Conservation (phyloP, 2,113 vertebrate species). For the Procapra przewalskii region DNA sequence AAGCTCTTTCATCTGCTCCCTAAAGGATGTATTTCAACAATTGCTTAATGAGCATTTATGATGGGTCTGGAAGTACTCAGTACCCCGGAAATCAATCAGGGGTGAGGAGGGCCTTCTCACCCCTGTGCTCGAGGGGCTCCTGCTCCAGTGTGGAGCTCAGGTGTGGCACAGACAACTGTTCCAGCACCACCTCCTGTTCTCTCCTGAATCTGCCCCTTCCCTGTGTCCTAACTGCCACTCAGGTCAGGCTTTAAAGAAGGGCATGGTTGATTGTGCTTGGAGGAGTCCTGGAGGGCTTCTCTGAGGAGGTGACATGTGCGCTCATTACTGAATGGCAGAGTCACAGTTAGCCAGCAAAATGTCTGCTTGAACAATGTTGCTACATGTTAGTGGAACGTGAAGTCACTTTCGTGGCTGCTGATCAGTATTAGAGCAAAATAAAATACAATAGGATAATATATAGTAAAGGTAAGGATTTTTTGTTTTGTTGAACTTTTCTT, state of each 20-base stretch:
- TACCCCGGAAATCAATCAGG: background rate
- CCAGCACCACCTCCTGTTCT: background rate
- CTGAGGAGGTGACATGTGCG: background rate
- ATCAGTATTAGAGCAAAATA: background rate
- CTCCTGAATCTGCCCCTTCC: background rate
- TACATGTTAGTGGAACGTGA: background rate
- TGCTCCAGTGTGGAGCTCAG: background rate
- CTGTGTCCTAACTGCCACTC: background rate
- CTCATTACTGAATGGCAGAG: background rate
- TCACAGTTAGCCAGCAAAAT: background rate
- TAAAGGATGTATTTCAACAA: conserved; percentile 4
- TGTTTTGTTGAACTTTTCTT: conserved; percentile 11
- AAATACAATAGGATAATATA: background rate
- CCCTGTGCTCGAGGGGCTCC: background rate
- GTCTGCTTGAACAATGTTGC: background rate
- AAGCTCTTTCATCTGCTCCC: background rate
- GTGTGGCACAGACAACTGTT: background rate
- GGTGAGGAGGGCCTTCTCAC: background rate
- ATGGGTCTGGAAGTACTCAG: background rate
- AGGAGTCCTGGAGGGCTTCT: background rate
- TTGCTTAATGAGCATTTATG: background rate
- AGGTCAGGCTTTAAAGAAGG: background rate
- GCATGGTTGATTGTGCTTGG: background rate
- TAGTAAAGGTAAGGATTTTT: background rate
- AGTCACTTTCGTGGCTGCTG: background rate